A percentile compares a stretch with the other conserved stretches of the same genome.
These are phyloP conservation scores for Pseudois nayaur DNA, from an alignment of 2,113 vertebrate genomes.

Conservation along the genomic window DNA sequence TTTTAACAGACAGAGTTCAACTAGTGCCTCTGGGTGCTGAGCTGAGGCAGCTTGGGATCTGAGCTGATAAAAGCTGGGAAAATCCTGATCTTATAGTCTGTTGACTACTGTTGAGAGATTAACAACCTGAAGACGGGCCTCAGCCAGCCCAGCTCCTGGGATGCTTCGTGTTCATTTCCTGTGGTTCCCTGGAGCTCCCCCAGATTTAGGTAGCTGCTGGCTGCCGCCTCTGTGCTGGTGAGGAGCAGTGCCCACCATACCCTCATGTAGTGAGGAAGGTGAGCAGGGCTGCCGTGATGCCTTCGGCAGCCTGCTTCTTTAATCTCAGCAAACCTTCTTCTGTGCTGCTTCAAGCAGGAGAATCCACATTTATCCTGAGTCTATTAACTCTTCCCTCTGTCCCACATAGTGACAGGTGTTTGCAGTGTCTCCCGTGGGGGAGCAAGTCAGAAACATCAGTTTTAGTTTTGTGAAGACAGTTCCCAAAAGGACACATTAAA, in stretches of 20 bases:
- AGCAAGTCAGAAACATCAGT: background rate
- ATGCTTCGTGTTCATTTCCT: background rate
- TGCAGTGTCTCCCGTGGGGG: background rate
- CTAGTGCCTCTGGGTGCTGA: background rate
- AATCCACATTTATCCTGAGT: background rate
- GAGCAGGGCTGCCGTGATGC: background rate
- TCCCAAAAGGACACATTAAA: background rate
- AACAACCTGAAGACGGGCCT: background rate
- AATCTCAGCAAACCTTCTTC: background rate
- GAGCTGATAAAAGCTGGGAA: background rate
- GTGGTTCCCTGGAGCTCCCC: background rate
- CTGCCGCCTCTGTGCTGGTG: background rate
- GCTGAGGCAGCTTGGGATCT: background rate
- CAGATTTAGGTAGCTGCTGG: background rate
- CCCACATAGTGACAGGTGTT: background rate
- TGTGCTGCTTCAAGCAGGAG: background rate
- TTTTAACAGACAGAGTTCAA: background rate
- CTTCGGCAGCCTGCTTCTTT: background rate
- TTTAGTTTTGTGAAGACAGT: slow-evolving; percentile 15
- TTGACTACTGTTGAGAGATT: background rate
- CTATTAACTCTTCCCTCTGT: background rate
- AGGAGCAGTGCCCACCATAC: background rate
- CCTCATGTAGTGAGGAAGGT: background rate
- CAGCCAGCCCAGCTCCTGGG: background rate
- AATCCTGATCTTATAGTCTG: background rate